A percentile compares a stretch with the other conserved stretches of the same genome.
These are phyloP conservation scores for Metallyticus violacea DNA, from an alignment of 2,888 invertebrate species.

Conservation along the genomic window DNA sequence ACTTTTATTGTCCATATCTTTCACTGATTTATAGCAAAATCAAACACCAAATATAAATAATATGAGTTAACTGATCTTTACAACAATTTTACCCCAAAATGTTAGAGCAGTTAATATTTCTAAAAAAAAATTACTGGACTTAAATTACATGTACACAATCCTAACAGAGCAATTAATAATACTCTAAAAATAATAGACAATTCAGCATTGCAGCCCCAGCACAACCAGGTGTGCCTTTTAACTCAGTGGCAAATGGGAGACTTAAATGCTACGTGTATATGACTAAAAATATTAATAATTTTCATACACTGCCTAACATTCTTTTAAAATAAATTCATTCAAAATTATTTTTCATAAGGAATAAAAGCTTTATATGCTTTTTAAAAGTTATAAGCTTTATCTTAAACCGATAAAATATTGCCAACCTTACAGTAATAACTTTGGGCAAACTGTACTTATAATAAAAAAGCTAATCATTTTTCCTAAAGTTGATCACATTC, in stretches of 20 bases:
- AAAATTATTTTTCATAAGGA: background rate
- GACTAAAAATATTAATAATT: background rate
- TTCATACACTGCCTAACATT: background rate
- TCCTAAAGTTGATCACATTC: background rate
- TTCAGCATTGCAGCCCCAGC: background rate
- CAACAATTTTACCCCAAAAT: background rate
- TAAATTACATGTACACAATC: background rate
- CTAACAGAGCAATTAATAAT: too few species aligned
- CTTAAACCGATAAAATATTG: background rate
- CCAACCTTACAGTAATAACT: background rate
- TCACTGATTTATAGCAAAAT: background rate
- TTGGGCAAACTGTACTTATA: background rate
- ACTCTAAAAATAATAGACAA: background rate
- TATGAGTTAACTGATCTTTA: too few species aligned
- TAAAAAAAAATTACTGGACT: background rate
- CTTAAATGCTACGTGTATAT: background rate
- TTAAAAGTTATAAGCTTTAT: background rate
- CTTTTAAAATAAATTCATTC: background rate
- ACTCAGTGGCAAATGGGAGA: background rate
- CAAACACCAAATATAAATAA: background rate
- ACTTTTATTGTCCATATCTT: conserved; percentile 3
- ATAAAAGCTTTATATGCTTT: background rate
- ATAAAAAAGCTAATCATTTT: background rate
- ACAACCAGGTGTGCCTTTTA: background rate
- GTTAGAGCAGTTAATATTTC: background rate